Evolutionary conservation across 2,797 vertebrate species (phyloP), one percentile per base, ranked within the genome.

Genomic region (Enteromius paludinosus): DNA sequence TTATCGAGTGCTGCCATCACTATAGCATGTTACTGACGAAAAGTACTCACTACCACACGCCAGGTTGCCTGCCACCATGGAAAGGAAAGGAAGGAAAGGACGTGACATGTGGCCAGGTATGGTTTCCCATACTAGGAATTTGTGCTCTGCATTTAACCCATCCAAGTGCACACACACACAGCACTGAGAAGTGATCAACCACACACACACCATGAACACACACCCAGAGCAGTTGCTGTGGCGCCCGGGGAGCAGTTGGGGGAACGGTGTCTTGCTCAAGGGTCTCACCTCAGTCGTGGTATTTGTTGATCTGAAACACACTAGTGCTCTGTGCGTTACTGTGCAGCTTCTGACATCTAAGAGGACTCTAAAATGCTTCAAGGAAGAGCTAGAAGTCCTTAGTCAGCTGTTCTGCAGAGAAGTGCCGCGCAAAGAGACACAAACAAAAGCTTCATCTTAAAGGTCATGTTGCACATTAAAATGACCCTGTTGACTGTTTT

Each of bases 1-100:
- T 4, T 54, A 52, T 54, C 87, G 87, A 88, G 91, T 84, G 89
- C 89, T 91, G 91, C 89, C 87, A 92, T 92, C 90, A 90, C 89
- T 88, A 79, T 87, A 90, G 86, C 89, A 91, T 81, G 79, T 90
- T 89, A 89, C 81, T 90, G 91, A 92, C 89, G 87, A 87, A 74
- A 82, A 73, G 45, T 73, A 33, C 54, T 62, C 68, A 35, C 78
- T 70, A 65, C 41, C 59, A 28, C 71, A 66, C 15, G 33, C 11
- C 62, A 52, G 52, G 61, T 20, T 35, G 71, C 25, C 33, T 65
- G 33, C 52, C 8, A 14, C 11, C 18, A 47, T 33, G 15, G 49
- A 38, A 38, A 38, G 38, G 38, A 38, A 33, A 33, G 33, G 3
- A 30, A 30, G 30, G 30, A 30, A 38, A 38, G 35, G 35, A 38